Evolutionary conservation across 2,113 vertebrate genomes (phyloP).

Genomic region (Pycnonotus jocosus): DNA sequence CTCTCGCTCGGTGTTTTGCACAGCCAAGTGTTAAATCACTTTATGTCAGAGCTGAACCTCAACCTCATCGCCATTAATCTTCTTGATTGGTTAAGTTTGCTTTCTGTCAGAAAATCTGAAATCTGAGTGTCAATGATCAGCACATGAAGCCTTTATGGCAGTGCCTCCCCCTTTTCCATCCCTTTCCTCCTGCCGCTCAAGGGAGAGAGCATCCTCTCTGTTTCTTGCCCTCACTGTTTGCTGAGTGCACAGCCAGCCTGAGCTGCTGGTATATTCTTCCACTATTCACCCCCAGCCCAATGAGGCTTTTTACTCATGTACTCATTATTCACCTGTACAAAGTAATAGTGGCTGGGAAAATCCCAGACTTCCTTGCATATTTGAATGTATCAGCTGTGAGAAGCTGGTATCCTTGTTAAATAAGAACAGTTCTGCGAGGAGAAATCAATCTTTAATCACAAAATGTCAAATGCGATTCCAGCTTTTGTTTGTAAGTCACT

Average conservation of each 20-base stretch:
- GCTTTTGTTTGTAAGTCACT: background rate
- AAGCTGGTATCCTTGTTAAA: background rate
- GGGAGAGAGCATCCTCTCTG: background rate
- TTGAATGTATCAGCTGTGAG: background rate
- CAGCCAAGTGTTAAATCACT: conserved; percentile 59
- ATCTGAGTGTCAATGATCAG: background rate
- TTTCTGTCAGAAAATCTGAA: conserved; percentile 51
- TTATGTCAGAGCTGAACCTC: conserved; percentile 44
- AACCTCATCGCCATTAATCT: conserved; percentile 35
- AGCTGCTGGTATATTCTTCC: background rate
- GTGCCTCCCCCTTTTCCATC: background rate
- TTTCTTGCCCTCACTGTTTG: background rate
- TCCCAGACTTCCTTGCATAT: background rate
- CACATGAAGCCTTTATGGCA: background rate
- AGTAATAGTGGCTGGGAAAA: background rate
- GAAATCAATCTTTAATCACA: background rate
- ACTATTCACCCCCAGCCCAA: background rate
- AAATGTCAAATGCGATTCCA: background rate
- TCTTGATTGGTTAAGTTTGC: conserved; percentile 38
- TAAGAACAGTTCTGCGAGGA: background rate
- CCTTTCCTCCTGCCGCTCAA: background rate
- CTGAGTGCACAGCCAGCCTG: background rate
- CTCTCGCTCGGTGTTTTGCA: conserved; percentile 24
- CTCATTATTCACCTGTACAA: background rate
- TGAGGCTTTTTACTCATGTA: background rate